Base-by-base conservation (phyloP, 2,113 vertebrate species). In the Bos indicus region DNA sequence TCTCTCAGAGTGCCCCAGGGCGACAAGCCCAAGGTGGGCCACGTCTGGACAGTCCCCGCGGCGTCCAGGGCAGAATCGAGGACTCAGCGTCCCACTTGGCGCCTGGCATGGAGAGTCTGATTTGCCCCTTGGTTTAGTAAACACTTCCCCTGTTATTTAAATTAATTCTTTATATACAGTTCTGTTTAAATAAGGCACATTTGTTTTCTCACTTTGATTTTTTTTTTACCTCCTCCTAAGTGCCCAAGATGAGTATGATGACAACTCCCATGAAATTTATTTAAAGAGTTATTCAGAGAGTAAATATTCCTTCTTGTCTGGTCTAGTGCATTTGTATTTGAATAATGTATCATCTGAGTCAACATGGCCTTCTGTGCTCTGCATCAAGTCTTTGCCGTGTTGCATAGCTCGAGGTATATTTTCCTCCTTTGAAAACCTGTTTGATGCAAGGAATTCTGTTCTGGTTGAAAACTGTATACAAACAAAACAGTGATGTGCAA, bases 21-120 rank as follows among this genome's bases (percentile, higher is more conserved):
- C 6, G 25, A 90, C 14, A n/a, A 60, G 56, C 33, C 56, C 71
- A 12, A 46, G n/a, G 1, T 1, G 15, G 5, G 26, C 17, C 23
- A 15, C 6, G 2, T 16, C 52, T 30, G 30, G 15, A 15, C n/a
- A 0, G 13, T 28, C 17, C 19, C 57, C 5, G 7, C 12, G 0
- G 16, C 12, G 0, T 23, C 46, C 90, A 14, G 7, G 1, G 19
- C 11, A 2, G 59, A 64, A 26, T 28, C 28, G 1, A 2, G 30
- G 12, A 21, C 3, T 6, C 0, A 4, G 30, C 3, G 5, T 12
- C 8, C 1, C 5, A 6, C 40, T 43, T 17, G 40, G n/a, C 56
- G 4, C 54, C 51, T 33, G 26, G 46, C 9, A 16, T 26, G 26
- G 19, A 36, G 56, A 6, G 1, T 36, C 26, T 40, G 12, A 25